Conservation (phyloP, 1,140 invertebrate genomes). For the Hirudo medicinalis region DNA sequence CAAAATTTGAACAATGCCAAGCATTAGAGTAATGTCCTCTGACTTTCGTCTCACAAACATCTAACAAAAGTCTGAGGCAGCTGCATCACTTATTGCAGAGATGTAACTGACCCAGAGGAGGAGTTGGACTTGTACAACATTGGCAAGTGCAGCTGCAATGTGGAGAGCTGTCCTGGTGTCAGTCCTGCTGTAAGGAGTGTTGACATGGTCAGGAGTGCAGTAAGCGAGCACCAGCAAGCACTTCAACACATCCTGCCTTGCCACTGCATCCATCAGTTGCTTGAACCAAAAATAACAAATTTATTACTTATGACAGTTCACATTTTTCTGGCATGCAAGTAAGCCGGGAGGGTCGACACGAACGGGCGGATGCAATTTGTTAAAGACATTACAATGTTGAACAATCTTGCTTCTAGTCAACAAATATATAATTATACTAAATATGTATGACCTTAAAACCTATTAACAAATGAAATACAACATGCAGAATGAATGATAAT, state of each 20-base stretch:
- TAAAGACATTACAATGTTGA: too few relatives aligned
- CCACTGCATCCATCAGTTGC: constrained; percentile 64
- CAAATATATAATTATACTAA: too few relatives aligned
- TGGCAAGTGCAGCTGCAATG: constrained; percentile 72
- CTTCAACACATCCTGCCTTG: constrained; percentile 43
- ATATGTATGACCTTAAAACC: too few relatives aligned
- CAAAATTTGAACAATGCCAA: background rate
- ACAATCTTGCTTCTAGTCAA: too few relatives aligned
- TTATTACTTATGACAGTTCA: too few relatives aligned
- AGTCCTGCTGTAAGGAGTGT: constrained; percentile 52
- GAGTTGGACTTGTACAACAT: constrained; percentile 74
- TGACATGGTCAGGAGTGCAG: constrained; percentile 45
- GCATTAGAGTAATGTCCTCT: too few relatives aligned
- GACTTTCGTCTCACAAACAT: background rate
- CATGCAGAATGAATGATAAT: too few relatives aligned
- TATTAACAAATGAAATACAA: too few relatives aligned
- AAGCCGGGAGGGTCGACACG: too few relatives aligned
- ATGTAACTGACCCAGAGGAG: constrained; percentile 67
- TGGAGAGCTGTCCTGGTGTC: constrained; percentile 70
- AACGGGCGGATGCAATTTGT: too few relatives aligned
- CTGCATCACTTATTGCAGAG: background rate
- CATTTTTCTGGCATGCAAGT: too few relatives aligned
- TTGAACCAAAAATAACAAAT: constrained; percentile 42
- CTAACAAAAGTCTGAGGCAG: background rate
- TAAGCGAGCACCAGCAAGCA: constrained; percentile 46